phyloP scores from a whole-genome alignment of 2,113 vertebrate species.

The Verasper variegatus region DNA sequence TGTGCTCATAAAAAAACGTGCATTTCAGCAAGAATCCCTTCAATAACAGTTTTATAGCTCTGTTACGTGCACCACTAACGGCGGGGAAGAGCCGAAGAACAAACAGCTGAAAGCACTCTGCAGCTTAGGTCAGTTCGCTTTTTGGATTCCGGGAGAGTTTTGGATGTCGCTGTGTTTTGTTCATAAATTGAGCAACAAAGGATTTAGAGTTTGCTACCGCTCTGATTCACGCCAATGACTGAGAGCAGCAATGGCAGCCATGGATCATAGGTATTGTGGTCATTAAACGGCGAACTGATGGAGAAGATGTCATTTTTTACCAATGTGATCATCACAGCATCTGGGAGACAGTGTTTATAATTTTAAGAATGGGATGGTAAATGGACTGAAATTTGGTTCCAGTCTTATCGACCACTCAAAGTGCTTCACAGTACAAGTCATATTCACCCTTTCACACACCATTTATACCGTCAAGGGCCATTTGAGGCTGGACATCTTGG shows the following conservation, averaged over 20 bases:
- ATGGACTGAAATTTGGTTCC: too few relatives aligned
- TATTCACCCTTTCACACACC: too few relatives aligned
- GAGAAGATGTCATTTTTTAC: too few relatives aligned
- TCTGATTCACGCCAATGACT: neutral
- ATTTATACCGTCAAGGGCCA: too few relatives aligned
- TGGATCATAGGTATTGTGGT: neutral
- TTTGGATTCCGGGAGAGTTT: neutral
- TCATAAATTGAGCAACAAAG: neutral
- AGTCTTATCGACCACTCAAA: too few relatives aligned
- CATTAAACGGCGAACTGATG: neutral
- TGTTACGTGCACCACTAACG: neutral
- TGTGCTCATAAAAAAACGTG: neutral
- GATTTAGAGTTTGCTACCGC: neutral
- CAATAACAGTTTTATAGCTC: neutral
- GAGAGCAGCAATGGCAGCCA: neutral
- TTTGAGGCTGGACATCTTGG: too few relatives aligned
- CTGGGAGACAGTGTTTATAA: neutral
- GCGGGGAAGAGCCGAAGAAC: neutral
- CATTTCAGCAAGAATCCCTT: neutral
- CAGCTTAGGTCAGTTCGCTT: neutral
- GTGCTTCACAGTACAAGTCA: too few relatives aligned
- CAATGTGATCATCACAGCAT: neutral
- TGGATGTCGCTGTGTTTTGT: neutral
- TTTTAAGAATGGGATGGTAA: too few relatives aligned
- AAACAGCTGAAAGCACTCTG: slow-evolving; percentile 1